Evolutionary conservation across 2,888 invertebrate genomes (phyloP).

Genomic region (Mimumesa dahlbomi): DNA sequence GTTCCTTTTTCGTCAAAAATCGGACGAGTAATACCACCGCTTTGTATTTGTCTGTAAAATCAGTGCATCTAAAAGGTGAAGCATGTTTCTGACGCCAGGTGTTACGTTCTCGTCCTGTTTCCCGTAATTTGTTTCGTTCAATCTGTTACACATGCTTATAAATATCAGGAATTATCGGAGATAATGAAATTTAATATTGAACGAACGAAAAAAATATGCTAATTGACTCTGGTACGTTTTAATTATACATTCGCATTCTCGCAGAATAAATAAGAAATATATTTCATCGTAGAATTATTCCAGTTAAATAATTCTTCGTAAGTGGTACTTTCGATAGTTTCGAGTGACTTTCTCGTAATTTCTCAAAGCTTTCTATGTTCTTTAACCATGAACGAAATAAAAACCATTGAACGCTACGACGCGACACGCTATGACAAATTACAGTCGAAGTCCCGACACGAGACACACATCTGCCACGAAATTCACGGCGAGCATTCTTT

Average conservation of each 20-base stretch:
- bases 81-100: slow-evolving; percentile 7
- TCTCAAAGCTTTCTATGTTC: not conserved
- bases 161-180: too few species aligned
- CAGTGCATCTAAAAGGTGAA: slow-evolving; percentile 17
- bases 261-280: too few species aligned
- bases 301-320: too few species aligned
- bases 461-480: not conserved
- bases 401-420: not conserved
- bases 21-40: slow-evolving; percentile 12
- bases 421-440: not conserved
- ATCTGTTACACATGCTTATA: slow-evolving; percentile 6
- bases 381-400: not conserved
- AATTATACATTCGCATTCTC: too few species aligned
- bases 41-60: slow-evolving; percentile 49
- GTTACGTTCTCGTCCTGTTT: slow-evolving; percentile 4
- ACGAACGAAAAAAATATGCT: too few species aligned
- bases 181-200: too few species aligned
- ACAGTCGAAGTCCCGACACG: not conserved
- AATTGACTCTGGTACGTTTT: too few species aligned
- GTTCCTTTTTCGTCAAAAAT: slow-evolving; percentile 25
- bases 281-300: too few species aligned
- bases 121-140: slow-evolving; percentile 20
- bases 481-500: slow-evolving; percentile 1
- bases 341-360: too few species aligned
- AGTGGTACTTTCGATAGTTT: too few species aligned